Evolutionary conservation across 2,113 vertebrate species (phyloP).

Genomic region (Poecilia latipinna): DNA sequence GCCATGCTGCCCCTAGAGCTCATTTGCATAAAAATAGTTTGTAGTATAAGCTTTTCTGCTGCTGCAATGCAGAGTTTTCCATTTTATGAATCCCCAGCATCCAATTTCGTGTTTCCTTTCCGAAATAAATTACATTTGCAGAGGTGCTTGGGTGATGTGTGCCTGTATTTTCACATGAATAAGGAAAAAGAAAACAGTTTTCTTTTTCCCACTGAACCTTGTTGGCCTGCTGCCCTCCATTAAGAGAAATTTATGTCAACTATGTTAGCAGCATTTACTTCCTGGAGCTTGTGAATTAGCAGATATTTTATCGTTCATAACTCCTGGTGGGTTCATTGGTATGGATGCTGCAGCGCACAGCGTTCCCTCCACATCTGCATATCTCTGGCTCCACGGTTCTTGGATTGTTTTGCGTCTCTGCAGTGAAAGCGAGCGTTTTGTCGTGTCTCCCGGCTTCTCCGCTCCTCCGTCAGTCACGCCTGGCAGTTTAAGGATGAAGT

Average conservation of each 20-base stretch:
- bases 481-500: conserved; percentile 40
- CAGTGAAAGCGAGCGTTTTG: background rate
- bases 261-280: conserved; percentile 47
- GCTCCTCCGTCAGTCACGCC: conserved; percentile 12
- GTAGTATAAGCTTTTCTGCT: conserved; percentile 33
- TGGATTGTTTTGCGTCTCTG: conserved; percentile 8
- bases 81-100: conserved; percentile 55
- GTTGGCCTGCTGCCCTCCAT: conserved; percentile 31
- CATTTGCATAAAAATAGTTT: conserved; percentile 59
- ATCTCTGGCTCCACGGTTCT: conserved; percentile 14
- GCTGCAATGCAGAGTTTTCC: conserved; percentile 53
- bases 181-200: conserved; percentile 31
- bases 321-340: conserved; percentile 33
- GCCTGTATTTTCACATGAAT: conserved; percentile 40
- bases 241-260: conserved; percentile 45
- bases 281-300: conserved; percentile 36
- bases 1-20: conserved; percentile 12
- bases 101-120: conserved; percentile 48
- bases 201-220: conserved; percentile 20
- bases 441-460: background rate
- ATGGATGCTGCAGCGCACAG: conserved; percentile 30
- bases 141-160: conserved; percentile 30
- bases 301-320: conserved; percentile 36
- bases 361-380: conserved; percentile 35
- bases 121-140: conserved; percentile 56